These are phyloP conservation scores for Pseudopipra pipra DNA, from an alignment of 2,113 vertebrate species.

Conservation along the genomic window DNA sequence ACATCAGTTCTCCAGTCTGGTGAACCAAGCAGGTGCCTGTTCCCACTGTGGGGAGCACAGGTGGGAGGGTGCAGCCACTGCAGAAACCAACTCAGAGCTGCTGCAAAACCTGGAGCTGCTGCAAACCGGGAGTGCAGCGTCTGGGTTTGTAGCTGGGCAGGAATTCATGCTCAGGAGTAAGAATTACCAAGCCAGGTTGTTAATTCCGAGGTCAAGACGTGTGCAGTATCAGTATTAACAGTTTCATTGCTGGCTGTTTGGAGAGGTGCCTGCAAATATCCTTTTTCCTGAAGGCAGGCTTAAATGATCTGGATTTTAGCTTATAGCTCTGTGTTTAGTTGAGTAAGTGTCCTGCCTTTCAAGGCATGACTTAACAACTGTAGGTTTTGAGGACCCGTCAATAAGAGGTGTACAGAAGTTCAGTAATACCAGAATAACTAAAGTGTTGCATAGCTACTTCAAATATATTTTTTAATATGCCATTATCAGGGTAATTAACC, in stretches of 20 bases:
- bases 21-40: background rate
- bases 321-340: background rate
- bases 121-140: background rate
- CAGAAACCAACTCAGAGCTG: background rate
- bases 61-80: background rate
- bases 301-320: background rate
- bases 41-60: accelerated
- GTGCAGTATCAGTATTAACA: background rate
- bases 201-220: background rate
- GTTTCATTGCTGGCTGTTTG: background rate
- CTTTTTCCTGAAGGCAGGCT: background rate
- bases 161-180: background rate
- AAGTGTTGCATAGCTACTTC: background rate
- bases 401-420: background rate
- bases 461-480: background rate
- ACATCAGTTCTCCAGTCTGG: background rate
- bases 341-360: background rate
- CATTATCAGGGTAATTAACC: background rate
- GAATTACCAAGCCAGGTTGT: background rate
- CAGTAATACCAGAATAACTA: background rate
- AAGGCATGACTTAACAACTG: background rate
- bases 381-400: background rate
- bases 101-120: background rate
- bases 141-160: background rate
- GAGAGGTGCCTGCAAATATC: background rate